These are phyloP conservation scores for Microhierax caerulescens DNA, from an alignment of 2,797 vertebrate genomes.

Conservation along the genomic window DNA sequence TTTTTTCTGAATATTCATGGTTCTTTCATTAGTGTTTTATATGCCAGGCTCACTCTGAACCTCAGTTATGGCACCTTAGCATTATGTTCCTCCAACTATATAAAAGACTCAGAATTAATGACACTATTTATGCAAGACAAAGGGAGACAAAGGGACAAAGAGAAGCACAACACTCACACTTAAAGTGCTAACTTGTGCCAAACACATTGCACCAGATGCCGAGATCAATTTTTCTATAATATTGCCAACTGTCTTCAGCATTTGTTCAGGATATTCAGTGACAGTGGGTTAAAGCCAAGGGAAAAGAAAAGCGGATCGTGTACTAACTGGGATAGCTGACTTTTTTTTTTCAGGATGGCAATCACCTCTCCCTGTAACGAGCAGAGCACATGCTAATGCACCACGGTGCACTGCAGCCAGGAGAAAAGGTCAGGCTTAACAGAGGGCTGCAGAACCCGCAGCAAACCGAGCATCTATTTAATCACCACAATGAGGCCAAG, in stretches of 20 bases:
- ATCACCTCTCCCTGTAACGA: background rate
- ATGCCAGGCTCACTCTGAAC: background rate
- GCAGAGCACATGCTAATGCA: slow-evolving; percentile 12
- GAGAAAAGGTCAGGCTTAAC: slow-evolving; percentile 43
- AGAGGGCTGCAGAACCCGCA: background rate
- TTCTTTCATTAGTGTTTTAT: background rate
- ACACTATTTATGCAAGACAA: background rate
- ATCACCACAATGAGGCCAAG: slow-evolving; percentile 17
- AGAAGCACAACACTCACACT: background rate
- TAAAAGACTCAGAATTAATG: background rate
- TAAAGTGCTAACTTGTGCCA: background rate
- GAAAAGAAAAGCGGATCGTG: background rate
- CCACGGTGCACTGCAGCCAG: background rate
- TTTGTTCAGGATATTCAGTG: background rate
- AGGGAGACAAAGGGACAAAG: background rate
- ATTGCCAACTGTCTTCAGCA: background rate
- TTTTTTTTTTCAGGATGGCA: background rate
- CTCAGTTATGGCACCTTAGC: background rate
- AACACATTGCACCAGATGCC: background rate
- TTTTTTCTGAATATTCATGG: background rate
- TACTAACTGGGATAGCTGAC: background rate
- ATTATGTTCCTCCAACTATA: background rate
- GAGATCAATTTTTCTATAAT: background rate
- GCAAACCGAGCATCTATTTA: slow-evolving; percentile 12
- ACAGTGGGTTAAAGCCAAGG: background rate